phyloP scores from a whole-genome alignment of 2,888 invertebrate genomes.

The Andrena minutula region DNA sequence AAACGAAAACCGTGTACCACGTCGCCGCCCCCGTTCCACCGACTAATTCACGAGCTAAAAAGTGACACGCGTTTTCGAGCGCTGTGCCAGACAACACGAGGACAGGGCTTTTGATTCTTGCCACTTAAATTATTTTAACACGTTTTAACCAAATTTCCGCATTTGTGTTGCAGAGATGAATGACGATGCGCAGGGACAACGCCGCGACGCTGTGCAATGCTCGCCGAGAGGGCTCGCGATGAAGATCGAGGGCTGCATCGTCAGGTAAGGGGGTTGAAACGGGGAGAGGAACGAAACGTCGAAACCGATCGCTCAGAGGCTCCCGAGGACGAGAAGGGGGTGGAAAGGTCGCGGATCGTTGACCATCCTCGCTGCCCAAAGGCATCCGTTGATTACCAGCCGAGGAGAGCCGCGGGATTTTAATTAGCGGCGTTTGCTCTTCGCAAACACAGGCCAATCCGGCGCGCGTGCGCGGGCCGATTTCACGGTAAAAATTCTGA shows the following conservation, averaged over 20 bases:
- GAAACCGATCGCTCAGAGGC: slow-evolving; percentile 42
- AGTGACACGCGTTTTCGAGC: slow-evolving; percentile 31
- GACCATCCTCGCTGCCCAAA: slow-evolving; percentile 81
- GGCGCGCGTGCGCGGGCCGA: slow-evolving; percentile 33
- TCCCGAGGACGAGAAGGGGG: slow-evolving; percentile 44
- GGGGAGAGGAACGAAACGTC: slow-evolving; percentile 44
- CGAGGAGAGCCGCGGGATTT: slow-evolving; percentile 82
- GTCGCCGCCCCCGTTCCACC: slow-evolving; percentile 31
- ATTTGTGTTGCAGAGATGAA: slow-evolving; percentile 57
- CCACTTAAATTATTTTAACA: background rate
- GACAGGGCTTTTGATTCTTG: background rate
- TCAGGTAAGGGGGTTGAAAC: slow-evolving; percentile 58
- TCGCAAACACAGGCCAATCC: slow-evolving; percentile 80
- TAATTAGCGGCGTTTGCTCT: slow-evolving; percentile 84
- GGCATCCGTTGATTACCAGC: slow-evolving; percentile 83
- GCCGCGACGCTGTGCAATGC: slow-evolving; percentile 30
- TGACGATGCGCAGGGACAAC: slow-evolving; percentile 14
- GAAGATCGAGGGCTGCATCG: slow-evolving; percentile 66
- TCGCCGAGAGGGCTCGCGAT: slow-evolving; percentile 57
- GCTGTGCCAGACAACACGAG: background rate
- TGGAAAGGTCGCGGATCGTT: slow-evolving; percentile 72
- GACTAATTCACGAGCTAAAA: slow-evolving; percentile 46
- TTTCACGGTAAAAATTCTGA: slow-evolving; percentile 68
- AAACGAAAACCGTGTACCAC: slow-evolving; percentile 35
- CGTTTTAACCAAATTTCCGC: background rate